A percentile compares a stretch with the other conserved stretches of the same genome.
Conservation (phyloP, 2,888 invertebrate genomes). For the Lydus trimaculatus region DNA sequence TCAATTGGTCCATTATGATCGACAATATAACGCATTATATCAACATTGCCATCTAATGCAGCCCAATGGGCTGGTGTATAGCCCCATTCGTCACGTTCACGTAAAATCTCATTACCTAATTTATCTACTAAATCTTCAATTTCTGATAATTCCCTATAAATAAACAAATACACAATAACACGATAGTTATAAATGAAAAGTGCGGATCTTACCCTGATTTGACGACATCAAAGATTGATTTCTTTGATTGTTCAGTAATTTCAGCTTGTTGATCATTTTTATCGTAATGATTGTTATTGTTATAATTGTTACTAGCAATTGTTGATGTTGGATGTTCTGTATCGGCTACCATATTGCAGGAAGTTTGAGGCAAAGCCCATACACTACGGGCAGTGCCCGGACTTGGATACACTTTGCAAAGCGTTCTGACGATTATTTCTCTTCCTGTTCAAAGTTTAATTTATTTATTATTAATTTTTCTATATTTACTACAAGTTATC, state of each 20-base stretch:
- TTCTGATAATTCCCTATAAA: conserved; percentile 77
- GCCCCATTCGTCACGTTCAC: conserved; percentile 88
- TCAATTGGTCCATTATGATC: conserved; percentile 86
- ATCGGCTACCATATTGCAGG: conserved; percentile 80
- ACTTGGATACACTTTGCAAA: conserved; percentile 75
- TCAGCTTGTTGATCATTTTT: conserved; percentile 63
- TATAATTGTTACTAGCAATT: conserved; percentile 50
- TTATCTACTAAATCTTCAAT: conserved; percentile 86
- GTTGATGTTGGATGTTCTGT: conserved; percentile 63
- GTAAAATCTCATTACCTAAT: conserved; percentile 77
- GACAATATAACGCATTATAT: conserved; percentile 85
- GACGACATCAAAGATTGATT: conserved; percentile 82
- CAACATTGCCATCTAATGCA: conserved; percentile 88
- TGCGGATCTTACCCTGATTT: conserved; percentile 75
- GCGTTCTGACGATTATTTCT: conserved; percentile 55
- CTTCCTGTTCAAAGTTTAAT: not conserved
- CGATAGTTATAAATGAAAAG: not conserved
- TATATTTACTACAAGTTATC: conserved; percentile 22
- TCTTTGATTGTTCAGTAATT: conserved; percentile 65
- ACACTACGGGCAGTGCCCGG: conserved; percentile 91
- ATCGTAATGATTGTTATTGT: too few relatives aligned
- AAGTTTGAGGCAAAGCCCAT: conserved; percentile 85
- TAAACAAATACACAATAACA: conserved; percentile 1
- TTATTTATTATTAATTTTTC: too few relatives aligned
- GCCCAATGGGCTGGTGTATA: conserved; percentile 95